phyloP scores from a whole-genome alignment of 37 sponge, comb jelly and placozoan genomes.

The Cliona cf. orientalis region DNA sequence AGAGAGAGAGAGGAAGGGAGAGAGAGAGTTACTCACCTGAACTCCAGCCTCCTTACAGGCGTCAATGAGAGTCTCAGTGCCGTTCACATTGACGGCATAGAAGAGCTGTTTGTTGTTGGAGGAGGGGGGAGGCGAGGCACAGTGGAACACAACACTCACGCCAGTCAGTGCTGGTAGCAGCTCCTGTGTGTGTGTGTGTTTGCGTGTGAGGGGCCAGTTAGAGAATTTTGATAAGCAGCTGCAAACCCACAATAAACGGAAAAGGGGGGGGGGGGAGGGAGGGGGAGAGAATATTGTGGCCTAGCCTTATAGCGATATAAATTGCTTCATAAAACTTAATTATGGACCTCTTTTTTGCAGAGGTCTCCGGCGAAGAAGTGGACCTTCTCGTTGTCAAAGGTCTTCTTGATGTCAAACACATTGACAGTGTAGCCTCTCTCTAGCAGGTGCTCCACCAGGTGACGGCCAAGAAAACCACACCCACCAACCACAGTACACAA shows the following conservation, averaged over 20 bases:
- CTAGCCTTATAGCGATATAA: background rate
- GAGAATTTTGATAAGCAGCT: no score
- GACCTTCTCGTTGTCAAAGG: constrained; percentile 59
- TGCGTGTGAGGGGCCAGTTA: background rate
- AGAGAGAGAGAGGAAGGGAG: background rate
- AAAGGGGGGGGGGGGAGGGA: background rate
- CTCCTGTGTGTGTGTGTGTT: constrained; percentile 32
- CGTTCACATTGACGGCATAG: constrained; percentile 72
- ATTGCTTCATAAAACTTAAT: background rate
- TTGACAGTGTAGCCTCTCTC: constrained; percentile 78
- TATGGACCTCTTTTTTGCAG: constrained; percentile 75
- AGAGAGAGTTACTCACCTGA: constrained; percentile 24
- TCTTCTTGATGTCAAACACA: constrained; percentile 78
- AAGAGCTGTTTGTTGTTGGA: constrained; percentile 71
- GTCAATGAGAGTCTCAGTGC: constrained; percentile 76
- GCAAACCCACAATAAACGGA: no score
- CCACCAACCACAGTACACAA: constrained; percentile 86
- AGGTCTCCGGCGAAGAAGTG: constrained; percentile 79
- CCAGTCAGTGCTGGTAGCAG: constrained; percentile 70
- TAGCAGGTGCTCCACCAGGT: constrained; percentile 79
- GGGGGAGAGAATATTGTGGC: background rate
- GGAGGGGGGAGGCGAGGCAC: constrained; percentile 80
- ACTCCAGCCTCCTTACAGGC: constrained; percentile 76
- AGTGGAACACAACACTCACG: constrained; percentile 76
- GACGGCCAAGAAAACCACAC: constrained; percentile 89